Percentiles rank a stretch among this genome's conserved stretches.
These are phyloP conservation scores for Ceratosolen fusciceps DNA, from an alignment of 1,140 invertebrate species.

Conservation along the genomic window DNA sequence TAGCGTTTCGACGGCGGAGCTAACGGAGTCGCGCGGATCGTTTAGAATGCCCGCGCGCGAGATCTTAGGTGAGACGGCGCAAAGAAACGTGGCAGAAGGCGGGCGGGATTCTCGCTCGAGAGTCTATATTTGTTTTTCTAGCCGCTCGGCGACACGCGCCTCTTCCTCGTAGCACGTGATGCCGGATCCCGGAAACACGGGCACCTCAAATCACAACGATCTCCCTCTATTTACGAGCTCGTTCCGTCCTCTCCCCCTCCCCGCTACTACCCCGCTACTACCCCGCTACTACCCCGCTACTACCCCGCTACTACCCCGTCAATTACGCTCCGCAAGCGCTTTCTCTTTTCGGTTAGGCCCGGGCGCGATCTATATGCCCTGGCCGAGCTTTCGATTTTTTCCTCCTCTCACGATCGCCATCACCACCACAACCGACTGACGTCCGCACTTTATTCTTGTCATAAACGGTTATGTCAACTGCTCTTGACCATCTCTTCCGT, in stretches of 20 bases:
- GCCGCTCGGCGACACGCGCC: neutral
- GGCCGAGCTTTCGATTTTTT: neutral
- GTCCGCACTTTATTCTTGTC: no score
- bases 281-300: no score
- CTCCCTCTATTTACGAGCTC: neutral
- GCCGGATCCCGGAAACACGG: conserved; percentile 1
- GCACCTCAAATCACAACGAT: neutral
- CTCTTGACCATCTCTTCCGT: no score
- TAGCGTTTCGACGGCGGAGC: neutral
- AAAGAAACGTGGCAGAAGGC: no score
- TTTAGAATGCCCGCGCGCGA: neutral
- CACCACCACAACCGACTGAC: no score
- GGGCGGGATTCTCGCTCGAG: no score
- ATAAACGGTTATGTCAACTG: no score
- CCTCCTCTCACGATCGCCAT: no score
- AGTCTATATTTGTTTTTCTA: conserved; percentile 10
- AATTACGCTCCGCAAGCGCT: neutral
- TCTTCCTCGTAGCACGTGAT: neutral
- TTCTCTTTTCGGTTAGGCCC: neutral
- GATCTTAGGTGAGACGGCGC: no score
- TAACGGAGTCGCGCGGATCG: neutral
- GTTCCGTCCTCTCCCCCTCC: neutral
- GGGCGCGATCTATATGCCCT: neutral
- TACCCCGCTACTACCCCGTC: no score
- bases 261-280: no score